Conservation (phyloP, 2,888 invertebrate genomes). For the Noctua comes region DNA sequence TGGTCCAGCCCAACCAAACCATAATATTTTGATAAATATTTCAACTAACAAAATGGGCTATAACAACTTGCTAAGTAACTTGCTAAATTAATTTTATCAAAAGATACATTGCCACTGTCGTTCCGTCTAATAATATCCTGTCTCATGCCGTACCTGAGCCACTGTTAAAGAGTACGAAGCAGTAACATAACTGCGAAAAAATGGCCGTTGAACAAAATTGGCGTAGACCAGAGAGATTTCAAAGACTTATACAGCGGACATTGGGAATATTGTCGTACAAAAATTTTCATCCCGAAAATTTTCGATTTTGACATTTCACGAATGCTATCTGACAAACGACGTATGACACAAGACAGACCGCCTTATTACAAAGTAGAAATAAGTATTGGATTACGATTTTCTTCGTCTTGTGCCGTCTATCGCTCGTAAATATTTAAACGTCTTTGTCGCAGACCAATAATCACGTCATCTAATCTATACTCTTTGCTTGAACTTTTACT, state of each 20-base stretch:
- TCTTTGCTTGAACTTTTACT: not conserved
- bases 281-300: no score
- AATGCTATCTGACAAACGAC: no score
- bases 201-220: not conserved
- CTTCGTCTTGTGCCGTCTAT: no score
- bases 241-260: no score
- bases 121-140: conserved; percentile 41
- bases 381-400: no score
- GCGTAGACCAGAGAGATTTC: not conserved
- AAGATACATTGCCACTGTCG: conserved; percentile 43
- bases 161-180: not conserved
- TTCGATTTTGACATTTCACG: no score
- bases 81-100: conserved; percentile 58
- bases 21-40: conserved; percentile 32
- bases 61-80: conserved; percentile 48
- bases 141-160: conserved; percentile 4
- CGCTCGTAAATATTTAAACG: no score
- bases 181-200: conserved; percentile 16
- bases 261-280: no score
- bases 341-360: no score
- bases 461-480: not conserved
- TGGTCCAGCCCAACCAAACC: not conserved
- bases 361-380: no score
- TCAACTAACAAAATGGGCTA: conserved; percentile 35
- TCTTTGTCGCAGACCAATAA: not conserved